These are phyloP conservation scores for Scaptodrosophila latifasciaeformis DNA, from an alignment of 2,888 invertebrate species.

Conservation along the genomic window DNA sequence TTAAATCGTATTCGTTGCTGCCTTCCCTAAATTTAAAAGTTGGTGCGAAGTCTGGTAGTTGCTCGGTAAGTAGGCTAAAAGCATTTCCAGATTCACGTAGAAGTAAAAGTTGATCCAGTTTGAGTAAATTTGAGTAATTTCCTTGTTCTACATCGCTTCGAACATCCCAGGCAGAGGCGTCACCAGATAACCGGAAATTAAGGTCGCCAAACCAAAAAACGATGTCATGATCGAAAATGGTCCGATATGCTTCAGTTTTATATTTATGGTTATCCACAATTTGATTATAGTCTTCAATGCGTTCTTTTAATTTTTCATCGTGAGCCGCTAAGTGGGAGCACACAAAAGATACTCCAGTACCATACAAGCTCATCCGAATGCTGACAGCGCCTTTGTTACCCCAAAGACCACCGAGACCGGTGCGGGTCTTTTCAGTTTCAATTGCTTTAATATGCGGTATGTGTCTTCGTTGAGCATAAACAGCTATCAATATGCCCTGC, in stretches of 20 bases:
- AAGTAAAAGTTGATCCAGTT: constrained; percentile 84
- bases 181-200: constrained; percentile 87
- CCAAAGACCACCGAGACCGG: constrained; percentile 94
- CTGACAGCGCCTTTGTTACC: constrained; percentile 90
- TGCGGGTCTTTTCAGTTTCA: constrained; percentile 90
- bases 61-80: constrained; percentile 87
- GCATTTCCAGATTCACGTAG: constrained; percentile 86
- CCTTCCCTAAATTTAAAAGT: constrained; percentile 90
- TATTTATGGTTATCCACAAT: constrained; percentile 90
- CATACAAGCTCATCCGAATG: constrained; percentile 89
- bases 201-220: constrained; percentile 95
- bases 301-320: constrained; percentile 86
- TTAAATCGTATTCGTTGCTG: constrained; percentile 85
- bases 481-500: constrained; percentile 87
- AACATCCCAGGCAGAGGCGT: constrained; percentile 82
- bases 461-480: constrained; percentile 87
- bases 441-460: constrained; percentile 87
- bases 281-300: constrained; percentile 90
- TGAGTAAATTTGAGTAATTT: constrained; percentile 80
- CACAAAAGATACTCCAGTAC: constrained; percentile 90
- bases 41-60: constrained; percentile 85
- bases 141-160: constrained; percentile 80
- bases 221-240: constrained; percentile 95
- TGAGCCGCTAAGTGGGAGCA: constrained; percentile 95
- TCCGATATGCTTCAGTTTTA: constrained; percentile 82